These are phyloP conservation scores for Phalacrocorax brasilianus DNA, from an alignment of 2,113 vertebrate genomes.

Conservation along the genomic window DNA sequence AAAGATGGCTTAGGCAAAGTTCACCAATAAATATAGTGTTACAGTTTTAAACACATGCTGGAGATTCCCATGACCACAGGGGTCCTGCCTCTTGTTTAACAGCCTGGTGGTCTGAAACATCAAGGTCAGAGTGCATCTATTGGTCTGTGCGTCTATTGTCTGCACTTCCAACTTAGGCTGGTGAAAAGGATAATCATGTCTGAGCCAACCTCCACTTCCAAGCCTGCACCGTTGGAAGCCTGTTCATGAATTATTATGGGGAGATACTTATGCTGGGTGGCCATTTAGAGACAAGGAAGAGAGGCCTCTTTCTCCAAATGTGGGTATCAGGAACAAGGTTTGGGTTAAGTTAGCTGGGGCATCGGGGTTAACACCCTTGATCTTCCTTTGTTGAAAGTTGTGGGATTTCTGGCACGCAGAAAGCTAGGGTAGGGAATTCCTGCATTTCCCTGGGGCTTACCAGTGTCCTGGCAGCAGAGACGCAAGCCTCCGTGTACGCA, in stretches of 20 bases:
- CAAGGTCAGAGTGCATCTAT: slow-evolving; percentile 64
- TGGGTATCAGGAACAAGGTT: background rate
- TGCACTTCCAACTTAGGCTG: background rate
- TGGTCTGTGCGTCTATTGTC: slow-evolving; percentile 41
- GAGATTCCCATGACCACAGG: slow-evolving; percentile 61
- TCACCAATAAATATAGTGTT: background rate
- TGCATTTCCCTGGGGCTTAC: background rate
- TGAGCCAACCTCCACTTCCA: background rate
- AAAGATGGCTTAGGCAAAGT: background rate
- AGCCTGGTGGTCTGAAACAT: slow-evolving; percentile 52
- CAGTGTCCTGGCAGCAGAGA: background rate
- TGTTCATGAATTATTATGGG: slow-evolving; percentile 40
- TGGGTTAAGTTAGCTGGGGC: slow-evolving; percentile 26
- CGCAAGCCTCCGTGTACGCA: background rate
- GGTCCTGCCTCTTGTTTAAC: slow-evolving; percentile 63
- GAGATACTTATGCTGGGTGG: slow-evolving; percentile 4
- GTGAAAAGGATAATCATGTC: slow-evolving; percentile 40
- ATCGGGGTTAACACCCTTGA: slow-evolving; percentile 15
- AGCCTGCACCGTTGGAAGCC: background rate
- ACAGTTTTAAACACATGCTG: background rate
- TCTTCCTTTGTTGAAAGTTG: slow-evolving; percentile 23
- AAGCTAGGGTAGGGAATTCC: background rate
- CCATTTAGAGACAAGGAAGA: slow-evolving; percentile 13
- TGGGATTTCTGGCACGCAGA: background rate
- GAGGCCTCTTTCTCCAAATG: background rate